phyloP scores from a whole-genome alignment of 2,797 vertebrate genomes.

The Sebastes vulpes region DNA sequence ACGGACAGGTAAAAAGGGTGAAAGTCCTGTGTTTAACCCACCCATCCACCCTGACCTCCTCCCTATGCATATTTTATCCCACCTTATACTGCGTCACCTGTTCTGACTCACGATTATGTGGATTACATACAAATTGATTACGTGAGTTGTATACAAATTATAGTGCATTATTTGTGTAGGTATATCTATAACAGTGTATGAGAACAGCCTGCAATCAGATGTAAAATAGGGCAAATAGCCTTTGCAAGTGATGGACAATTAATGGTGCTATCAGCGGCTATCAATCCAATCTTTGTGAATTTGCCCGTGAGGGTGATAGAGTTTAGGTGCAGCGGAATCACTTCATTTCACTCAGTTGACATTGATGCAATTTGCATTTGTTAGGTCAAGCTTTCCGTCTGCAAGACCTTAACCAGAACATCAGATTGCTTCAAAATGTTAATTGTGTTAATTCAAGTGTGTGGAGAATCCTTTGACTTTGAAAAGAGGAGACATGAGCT shows the following conservation, averaged over 20 bases:
- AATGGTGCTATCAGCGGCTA: background rate
- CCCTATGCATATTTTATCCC: background rate
- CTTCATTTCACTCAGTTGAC: background rate
- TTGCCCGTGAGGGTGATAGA: background rate
- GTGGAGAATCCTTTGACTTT: constrained; percentile 1
- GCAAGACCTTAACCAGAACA: constrained; percentile 6
- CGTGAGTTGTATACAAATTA: background rate
- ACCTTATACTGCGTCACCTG: background rate
- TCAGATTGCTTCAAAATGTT: background rate
- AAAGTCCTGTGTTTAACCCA: background rate
- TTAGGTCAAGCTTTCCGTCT: background rate
- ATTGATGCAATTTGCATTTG: constrained; percentile 20
- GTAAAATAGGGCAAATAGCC: background rate
- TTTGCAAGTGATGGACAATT: background rate
- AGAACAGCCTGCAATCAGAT: background rate
- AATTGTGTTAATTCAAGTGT: constrained; percentile 11
- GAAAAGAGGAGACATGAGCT: background rate
- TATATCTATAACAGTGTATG: background rate
- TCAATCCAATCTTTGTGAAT: background rate
- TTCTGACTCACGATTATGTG: background rate
- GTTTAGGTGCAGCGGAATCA: background rate
- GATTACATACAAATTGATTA: background rate
- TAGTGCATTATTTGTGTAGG: background rate
- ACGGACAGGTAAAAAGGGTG: background rate
- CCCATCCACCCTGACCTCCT: background rate